phyloP scores from a whole-genome alignment of 1,140 invertebrate species.

The Drusus annulatus region DNA sequence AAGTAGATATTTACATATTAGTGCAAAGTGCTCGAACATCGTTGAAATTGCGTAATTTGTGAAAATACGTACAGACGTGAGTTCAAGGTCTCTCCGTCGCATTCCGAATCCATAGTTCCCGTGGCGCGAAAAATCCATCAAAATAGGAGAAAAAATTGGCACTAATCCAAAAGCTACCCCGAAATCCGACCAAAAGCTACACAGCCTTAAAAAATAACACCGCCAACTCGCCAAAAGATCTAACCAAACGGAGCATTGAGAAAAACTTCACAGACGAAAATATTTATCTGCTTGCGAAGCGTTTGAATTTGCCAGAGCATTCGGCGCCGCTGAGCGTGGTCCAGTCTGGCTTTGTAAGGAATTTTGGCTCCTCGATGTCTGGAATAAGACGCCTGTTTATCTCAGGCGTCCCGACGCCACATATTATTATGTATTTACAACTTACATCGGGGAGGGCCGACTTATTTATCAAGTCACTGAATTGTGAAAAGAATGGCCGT shows the following conservation, averaged over 20 bases:
- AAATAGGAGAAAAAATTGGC: background rate
- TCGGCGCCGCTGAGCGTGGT: background rate
- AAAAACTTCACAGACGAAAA: too few relatives aligned
- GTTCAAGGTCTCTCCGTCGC: background rate
- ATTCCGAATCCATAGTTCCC: too few relatives aligned
- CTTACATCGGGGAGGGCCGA: too few relatives aligned
- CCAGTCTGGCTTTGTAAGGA: background rate
- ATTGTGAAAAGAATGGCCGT: too few relatives aligned
- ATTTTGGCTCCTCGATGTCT: conserved; percentile 7
- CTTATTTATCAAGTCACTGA: too few relatives aligned
- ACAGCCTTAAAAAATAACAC: background rate
- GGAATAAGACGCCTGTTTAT: background rate
- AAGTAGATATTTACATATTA: too few relatives aligned
- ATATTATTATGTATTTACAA: background rate
- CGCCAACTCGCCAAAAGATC: too few relatives aligned
- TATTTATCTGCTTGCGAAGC: too few relatives aligned
- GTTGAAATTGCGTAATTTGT: too few relatives aligned
- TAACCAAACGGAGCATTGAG: too few relatives aligned
- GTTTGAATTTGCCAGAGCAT: background rate
- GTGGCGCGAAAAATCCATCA: background rate
- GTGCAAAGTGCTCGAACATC: too few relatives aligned
- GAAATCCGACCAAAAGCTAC: background rate
- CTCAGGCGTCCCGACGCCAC: conserved; percentile 9
- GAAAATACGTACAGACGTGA: background rate
- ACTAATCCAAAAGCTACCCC: background rate